Percentiles rank a stretch among this genome's conserved stretches.
Evolutionary conservation across 2,888 invertebrate species (phyloP).

Genomic region (Morpho achilles): DNA sequence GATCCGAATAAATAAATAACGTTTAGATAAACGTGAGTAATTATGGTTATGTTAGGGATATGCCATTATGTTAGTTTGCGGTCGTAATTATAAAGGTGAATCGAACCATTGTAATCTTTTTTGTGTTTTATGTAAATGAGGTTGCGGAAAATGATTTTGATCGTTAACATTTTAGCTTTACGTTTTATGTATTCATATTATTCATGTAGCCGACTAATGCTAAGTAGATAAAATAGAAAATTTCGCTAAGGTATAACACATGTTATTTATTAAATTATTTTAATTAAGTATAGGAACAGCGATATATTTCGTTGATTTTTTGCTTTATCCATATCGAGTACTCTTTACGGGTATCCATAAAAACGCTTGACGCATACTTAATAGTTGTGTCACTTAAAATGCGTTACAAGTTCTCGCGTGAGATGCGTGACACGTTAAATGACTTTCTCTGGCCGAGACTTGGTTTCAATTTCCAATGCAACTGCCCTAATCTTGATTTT

Average conservation of each 20-base stretch:
- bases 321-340: not conserved
- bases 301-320: slow-evolving; percentile 3
- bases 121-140: slow-evolving; percentile 13
- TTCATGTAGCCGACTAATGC: no score
- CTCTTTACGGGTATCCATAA: slow-evolving; percentile 4
- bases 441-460: slow-evolving; percentile 65
- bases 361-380: slow-evolving; percentile 26
- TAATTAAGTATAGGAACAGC: not conserved
- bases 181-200: no score
- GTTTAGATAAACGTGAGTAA: slow-evolving; percentile 26
- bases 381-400: slow-evolving; percentile 28
- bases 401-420: slow-evolving; percentile 22
- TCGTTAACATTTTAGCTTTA: not conserved
- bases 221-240: no score
- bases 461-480: slow-evolving; percentile 45
- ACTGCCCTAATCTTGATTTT: slow-evolving; percentile 3
- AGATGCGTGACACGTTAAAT: slow-evolving; percentile 60
- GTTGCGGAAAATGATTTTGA: slow-evolving; percentile 1
- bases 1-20: not conserved
- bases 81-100: slow-evolving; percentile 14
- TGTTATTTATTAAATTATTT: not conserved
- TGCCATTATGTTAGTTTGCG: slow-evolving; percentile 18
- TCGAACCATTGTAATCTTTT: slow-evolving; percentile 10
- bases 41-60: slow-evolving; percentile 22
- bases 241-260: no score